Base-by-base conservation (phyloP, 2,888 invertebrate genomes). In the Andrena dorsata region DNA sequence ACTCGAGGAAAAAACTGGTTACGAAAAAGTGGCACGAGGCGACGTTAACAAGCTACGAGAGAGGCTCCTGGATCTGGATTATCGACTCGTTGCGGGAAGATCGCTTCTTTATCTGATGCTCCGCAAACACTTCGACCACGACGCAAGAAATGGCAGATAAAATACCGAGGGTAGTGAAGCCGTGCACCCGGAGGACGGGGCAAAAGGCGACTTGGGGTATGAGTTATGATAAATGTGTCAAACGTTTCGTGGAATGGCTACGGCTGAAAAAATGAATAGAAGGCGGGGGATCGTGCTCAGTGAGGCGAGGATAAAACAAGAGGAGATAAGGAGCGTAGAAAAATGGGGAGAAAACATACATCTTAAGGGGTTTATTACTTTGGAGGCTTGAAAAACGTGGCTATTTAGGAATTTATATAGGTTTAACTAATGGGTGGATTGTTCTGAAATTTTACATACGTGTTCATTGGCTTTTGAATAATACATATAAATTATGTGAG, bases 51-150 rank as follows among this genome's bases (percentile, higher is more conserved):
- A 79, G 49, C 28, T 28, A 64, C 72, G 49, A 32, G 5, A 41
- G 41, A 41, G 30, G n/a, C 76, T 70, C 51, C 61, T 65, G 79
- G 26, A 84, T 81, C 75, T 49, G 74, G 85, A 84, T 82, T 86
- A 87, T 80, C 76, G 80, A 79, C 56, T 72, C 60, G 51, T 35
- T 76, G 60, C 56, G 20, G 5, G 26, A 75, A 80, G 66, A 78
- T 84, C 78, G 68, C 70, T 69, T 60, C 65, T 68, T 86, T 84
- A 86, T 82, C 85, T 82, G 56, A 72, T 82, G 61, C 83, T 86
- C 35, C 66, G 58, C 63, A 82, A 86, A 84, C 64, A 77, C 71
- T 78, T 74, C 20, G 63, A 72, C 13, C 32, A 58, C 66, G 53
- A 53, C 32, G 72, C 63, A 61, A 82, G 47, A 71, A 85, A 71